A percentile compares a stretch with the other conserved stretches of the same genome.
Evolutionary conservation across 2,888 invertebrate species (phyloP).

Genomic region (Petrolisthes manimaculis): DNA sequence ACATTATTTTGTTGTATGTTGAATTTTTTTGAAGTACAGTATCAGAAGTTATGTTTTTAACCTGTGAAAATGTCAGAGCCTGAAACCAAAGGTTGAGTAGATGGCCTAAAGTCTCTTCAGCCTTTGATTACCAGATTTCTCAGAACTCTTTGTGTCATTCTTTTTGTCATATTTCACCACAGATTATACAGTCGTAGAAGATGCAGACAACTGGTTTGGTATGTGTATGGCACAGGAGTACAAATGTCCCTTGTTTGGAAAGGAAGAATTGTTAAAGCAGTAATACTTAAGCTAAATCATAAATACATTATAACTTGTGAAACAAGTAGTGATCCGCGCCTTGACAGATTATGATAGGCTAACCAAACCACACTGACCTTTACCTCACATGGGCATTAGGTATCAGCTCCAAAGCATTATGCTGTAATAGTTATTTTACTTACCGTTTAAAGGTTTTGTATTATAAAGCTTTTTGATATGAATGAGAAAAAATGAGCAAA

Average conservation of each 20-base stretch:
- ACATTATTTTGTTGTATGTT: constrained; percentile 11
- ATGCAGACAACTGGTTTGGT: constrained; percentile 25
- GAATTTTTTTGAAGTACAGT: neutral
- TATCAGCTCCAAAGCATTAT: neutral
- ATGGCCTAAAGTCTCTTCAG: neutral
- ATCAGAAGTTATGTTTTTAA: constrained; percentile 2
- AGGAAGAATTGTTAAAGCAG: neutral
- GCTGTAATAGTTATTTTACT: neutral
- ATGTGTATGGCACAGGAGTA: constrained; percentile 33
- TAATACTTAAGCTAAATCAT: no score
- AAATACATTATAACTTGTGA: no score
- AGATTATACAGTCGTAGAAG: constrained; percentile 26
- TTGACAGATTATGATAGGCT: no score
- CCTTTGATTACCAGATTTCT: neutral
- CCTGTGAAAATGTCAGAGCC: constrained; percentile 46
- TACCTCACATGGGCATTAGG: neutral
- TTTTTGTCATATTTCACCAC: constrained; percentile 23
- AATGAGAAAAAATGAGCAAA: no score
- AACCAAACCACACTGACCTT: neutral
- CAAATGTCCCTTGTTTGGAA: neutral
- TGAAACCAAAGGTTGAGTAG: constrained; percentile 31
- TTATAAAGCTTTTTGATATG: neutral
- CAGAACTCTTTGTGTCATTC: constrained; percentile 4
- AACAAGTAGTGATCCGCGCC: no score
- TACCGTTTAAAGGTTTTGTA: neutral